Evolutionary conservation across 2,113 vertebrate genomes (phyloP), one percentile per base, ranked within the genome.

Genomic region (Bombycilla garrulus): DNA sequence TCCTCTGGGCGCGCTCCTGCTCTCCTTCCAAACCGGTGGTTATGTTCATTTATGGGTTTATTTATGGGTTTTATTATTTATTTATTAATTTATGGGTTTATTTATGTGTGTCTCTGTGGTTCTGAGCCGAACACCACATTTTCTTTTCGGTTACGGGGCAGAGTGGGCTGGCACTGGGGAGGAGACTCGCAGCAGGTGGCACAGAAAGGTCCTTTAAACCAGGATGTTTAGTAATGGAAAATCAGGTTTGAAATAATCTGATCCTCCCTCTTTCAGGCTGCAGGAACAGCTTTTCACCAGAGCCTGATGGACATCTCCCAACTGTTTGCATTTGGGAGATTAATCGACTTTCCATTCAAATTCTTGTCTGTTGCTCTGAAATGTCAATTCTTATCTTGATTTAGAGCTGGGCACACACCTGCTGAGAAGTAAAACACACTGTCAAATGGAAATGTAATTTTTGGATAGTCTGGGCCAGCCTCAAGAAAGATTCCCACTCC

Each of bases 91-190:
- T 38, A 38, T 12, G 38, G 38, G 38, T 17, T n/a, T 7, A 14
- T 54, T 62, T 5, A 0, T 5, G n/a, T 15, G 5, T 7, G 4
- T 1, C 20, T 1, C 0, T 28, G 48, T 28, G 20, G 17, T n/a
- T 26, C 4, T 47, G 26, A 33, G 60, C 18, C 4, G 1, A 26
- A 47, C 35, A 7, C 15, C 23, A 0, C 6, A 1, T 50, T 74
- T 22, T 2, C 33, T 38, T 0, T 9, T 60, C 44, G 31, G 28
- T 6, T 15, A 33, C 13, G 5, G 53, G 64, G 20, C 70, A 76
- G 61, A 36, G 14, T 4, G 26, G 12, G 35, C 47, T 74, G 64
- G 61, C 64, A 12, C 5, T 2, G 10, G 29, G 44, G 35, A 78
- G 29, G 6, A 11, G 10, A 36, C 10, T 42, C 12, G 2, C 74